Evolutionary conservation across 2,888 invertebrate genomes (phyloP).

Genomic region (Halocaridina rubra): DNA sequence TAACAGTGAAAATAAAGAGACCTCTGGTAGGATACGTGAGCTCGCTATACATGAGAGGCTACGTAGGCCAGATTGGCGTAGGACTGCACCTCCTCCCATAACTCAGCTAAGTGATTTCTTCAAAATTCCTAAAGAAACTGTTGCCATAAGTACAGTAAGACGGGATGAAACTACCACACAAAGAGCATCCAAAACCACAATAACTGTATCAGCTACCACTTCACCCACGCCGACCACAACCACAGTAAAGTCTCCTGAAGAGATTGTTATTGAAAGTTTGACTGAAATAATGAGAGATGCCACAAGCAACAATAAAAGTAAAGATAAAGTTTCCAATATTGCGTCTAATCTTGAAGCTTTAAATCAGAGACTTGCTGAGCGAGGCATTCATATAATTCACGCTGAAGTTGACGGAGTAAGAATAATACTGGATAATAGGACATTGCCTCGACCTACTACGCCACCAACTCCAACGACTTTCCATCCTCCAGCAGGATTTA

Average conservation of each 20-base stretch:
- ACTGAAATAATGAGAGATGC: slow-evolving; percentile 60
- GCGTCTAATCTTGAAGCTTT: slow-evolving; percentile 50
- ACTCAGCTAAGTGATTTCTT: slow-evolving; percentile 10
- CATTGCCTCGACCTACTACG: slow-evolving; percentile 21
- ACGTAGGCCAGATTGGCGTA: not conserved
- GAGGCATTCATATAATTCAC: slow-evolving; percentile 60
- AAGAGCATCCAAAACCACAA: not conserved
- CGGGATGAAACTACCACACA: not conserved
- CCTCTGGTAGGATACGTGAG: not conserved
- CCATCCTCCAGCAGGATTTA: slow-evolving; percentile 11
- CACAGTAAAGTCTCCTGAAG: slow-evolving; percentile 42
- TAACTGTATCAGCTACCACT: slow-evolving; percentile 13
- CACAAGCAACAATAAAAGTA: slow-evolving; percentile 38
- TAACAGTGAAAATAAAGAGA: not conserved
- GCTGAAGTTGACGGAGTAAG: slow-evolving; percentile 58
- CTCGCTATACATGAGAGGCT: not conserved
- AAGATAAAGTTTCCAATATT: slow-evolving; percentile 53
- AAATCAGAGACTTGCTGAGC: slow-evolving; percentile 50
- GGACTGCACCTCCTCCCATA: not conserved
- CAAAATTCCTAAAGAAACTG: not conserved
- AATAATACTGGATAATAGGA: slow-evolving; percentile 57
- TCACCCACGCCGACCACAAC: not conserved
- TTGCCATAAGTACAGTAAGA: not conserved
- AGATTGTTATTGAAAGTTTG: slow-evolving; percentile 58
- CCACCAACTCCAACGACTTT: slow-evolving; percentile 23